Evolutionary conservation across 2,113 vertebrate genomes (phyloP).

Genomic region (Terrapene triunguis): DNA sequence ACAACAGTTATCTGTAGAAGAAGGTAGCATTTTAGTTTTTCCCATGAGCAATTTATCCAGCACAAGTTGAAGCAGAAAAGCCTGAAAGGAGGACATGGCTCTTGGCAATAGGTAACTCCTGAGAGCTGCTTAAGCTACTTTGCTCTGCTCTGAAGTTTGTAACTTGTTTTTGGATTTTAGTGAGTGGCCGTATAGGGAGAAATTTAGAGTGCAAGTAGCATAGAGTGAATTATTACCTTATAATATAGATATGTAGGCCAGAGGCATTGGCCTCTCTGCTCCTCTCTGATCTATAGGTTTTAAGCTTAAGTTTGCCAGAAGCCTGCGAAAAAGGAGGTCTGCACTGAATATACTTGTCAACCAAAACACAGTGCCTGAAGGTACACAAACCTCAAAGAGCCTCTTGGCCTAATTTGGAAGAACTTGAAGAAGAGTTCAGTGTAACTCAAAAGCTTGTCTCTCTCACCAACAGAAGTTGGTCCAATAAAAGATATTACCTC

Average conservation of each 20-base stretch:
- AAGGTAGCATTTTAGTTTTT: not conserved
- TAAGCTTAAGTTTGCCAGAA: not conserved
- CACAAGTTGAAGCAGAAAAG: not conserved
- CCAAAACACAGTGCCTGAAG: not conserved
- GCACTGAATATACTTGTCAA: not conserved
- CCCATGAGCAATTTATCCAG: not conserved
- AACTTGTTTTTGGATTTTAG: conserved; percentile 12
- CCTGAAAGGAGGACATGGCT: not conserved
- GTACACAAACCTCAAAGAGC: not conserved
- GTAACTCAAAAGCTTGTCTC: no score
- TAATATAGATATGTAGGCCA: not conserved
- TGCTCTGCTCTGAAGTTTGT: conserved; percentile 6
- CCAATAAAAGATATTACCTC: no score
- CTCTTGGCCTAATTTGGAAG: not conserved
- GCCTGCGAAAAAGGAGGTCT: not conserved
- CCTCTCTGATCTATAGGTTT: not conserved
- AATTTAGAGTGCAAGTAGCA: not conserved
- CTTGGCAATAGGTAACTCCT: not conserved
- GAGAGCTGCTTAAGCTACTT: not conserved
- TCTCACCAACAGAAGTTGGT: no score
- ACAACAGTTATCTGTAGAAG: not conserved
- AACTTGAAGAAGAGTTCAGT: not conserved
- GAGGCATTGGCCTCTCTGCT: not conserved
- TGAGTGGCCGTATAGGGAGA: not conserved
- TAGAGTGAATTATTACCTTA: not conserved